phyloP scores from a whole-genome alignment of 2,888 invertebrate species.

The Aplocera efformata region DNA sequence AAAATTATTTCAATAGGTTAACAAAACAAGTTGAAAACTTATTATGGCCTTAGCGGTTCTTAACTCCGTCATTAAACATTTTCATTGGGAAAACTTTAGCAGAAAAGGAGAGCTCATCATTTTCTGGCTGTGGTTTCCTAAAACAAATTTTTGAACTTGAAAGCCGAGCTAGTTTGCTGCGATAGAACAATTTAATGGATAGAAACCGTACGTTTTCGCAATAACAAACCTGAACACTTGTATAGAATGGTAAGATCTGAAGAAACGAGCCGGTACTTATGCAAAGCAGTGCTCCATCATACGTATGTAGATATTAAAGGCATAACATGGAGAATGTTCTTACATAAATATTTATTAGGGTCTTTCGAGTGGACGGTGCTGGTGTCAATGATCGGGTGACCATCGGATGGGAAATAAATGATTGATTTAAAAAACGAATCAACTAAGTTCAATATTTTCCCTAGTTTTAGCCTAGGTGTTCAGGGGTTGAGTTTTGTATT shows the following conservation, averaged over 20 bases:
- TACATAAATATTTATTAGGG: constrained; percentile 69
- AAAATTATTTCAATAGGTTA: constrained; percentile 14
- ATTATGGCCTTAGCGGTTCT: constrained; percentile 7
- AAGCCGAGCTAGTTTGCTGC: no score
- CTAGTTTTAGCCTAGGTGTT: no score
- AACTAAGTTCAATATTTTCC: no score
- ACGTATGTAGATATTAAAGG: constrained; percentile 32
- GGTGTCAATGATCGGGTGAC: constrained; percentile 31
- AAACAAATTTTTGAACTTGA: no score
- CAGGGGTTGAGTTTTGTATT: no score
- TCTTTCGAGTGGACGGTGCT: constrained; percentile 47
- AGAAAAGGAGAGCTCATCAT: background rate
- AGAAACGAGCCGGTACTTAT: constrained; percentile 16
- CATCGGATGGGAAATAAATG: constrained; percentile 17
- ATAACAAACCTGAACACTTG: no score
- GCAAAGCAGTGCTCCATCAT: constrained; percentile 27
- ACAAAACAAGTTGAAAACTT: constrained; percentile 8
- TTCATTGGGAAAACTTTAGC: background rate
- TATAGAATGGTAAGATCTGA: constrained; percentile 15
- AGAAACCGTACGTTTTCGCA: no score
- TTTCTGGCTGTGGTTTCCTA: background rate
- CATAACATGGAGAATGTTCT: constrained; percentile 46
- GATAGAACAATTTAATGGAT: no score
- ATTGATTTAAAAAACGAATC: no score
- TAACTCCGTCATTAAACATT: background rate